Evolutionary conservation across 2,797 vertebrate genomes (phyloP), one percentile per base, ranked within the genome.

Genomic region (Anguilla megastoma): DNA sequence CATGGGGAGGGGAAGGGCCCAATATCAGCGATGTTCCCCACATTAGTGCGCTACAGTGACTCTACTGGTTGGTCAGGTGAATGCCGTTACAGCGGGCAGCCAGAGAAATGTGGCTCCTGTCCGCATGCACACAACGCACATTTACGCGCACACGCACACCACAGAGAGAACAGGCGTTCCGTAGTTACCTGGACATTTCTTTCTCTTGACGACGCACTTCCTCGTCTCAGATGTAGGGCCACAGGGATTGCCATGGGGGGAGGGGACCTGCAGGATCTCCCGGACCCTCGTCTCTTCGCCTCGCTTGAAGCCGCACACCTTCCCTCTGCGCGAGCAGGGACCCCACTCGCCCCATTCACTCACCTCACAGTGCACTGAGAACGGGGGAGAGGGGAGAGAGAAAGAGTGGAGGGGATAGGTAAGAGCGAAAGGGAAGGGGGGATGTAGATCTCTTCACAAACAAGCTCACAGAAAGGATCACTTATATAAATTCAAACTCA

Each of bases 321-420:
- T 98, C 66, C 97, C 97, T 85, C 96, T 96, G 91, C 97, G 97
- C 76, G 93, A 96, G 92, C 99, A 99, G 85, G 97, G 94, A 91
- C 97, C 97, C 99, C 99, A 99, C 14, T 96, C 95, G 82, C 97
- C 96, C 99, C 99, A 99, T 85, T 98, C 97, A 12, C 95, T 96
- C 93, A 97, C 95, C 92, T 98, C 96, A 87, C 99, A 99, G 95
- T 99, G 98, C 95, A 98, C 99, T 99, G 96, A 52, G 85, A 87
- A 36, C 9, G 66, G 27, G n/a, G 18, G 27, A 88, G 2, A 88
- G 71, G 33, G 48, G 18, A 86, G 50, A 89, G 69, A 87, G 10
- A 41, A n/a, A 41, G n/a, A 41, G 21, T 60, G 52, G 60, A 41
- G 45, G 33, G 89, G 10, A 30, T 7, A 3, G 7, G 63, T 36